Conservation (phyloP, 1,140 invertebrate species). For the Aricia agestis region DNA sequence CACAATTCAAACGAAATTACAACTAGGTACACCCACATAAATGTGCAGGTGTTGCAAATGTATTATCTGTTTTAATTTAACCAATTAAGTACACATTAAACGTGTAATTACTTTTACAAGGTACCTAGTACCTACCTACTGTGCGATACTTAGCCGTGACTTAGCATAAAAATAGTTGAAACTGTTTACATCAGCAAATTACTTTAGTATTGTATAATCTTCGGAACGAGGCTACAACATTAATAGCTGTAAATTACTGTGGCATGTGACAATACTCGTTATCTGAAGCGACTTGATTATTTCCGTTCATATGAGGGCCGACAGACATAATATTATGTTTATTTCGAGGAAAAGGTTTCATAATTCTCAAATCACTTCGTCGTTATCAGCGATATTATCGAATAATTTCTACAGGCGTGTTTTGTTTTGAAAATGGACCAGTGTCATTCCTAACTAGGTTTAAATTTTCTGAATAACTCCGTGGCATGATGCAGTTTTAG, state of each 20-base stretch:
- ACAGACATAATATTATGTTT: background rate
- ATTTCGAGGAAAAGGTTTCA: no score
- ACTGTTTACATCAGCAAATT: slow-evolving; percentile 5
- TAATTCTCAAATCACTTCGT: no score
- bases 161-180: slow-evolving; percentile 4
- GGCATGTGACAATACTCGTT: background rate
- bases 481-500: no score
- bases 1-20: no score
- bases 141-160: background rate
- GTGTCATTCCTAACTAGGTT: no score
- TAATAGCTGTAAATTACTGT: slow-evolving; percentile 1
- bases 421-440: no score
- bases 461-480: no score
- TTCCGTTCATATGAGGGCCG: background rate
- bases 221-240: background rate
- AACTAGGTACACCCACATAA: no score
- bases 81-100: background rate
- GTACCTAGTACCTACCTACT: no score
- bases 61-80: background rate
- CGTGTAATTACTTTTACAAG: background rate
- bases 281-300: background rate
- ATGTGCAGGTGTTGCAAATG: no score
- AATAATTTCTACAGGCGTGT: no score
- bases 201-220: background rate
- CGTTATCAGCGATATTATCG: no score